Conservation (phyloP, 2,888 invertebrate genomes). For the Heteromyza rotundicornis region DNA sequence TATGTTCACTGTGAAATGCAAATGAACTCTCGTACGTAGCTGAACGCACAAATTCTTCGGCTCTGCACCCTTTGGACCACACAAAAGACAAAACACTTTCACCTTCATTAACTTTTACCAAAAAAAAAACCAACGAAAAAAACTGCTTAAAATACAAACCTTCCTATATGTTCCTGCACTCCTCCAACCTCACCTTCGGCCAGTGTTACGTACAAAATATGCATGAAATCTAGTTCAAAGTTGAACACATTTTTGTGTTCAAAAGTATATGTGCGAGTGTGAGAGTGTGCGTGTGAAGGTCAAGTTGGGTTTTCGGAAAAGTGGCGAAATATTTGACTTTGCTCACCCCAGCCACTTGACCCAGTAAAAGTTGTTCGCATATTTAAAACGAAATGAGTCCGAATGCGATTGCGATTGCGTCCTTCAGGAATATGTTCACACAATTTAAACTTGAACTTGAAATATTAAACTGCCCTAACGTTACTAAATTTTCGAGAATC, state of each 20-base stretch:
- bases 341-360: not conserved
- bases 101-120: slow-evolving; percentile 47
- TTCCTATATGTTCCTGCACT: not conserved
- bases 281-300: slow-evolving; percentile 39
- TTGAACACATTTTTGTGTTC: not conserved
- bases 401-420: no score
- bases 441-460: no score
- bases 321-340: not conserved
- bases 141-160: not conserved
- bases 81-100: slow-evolving; percentile 38
- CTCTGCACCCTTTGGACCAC: slow-evolving; percentile 4
- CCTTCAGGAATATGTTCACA: no score
- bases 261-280: slow-evolving; percentile 10
- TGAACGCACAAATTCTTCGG: no score
- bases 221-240: slow-evolving; percentile 11
- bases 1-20: no score
- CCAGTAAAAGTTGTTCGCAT: slow-evolving; percentile 1
- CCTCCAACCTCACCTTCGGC: not conserved
- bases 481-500: no score
- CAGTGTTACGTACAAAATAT: not conserved
- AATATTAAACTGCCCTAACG: no score
- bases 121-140: not conserved
- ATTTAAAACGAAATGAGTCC: no score
- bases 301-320: not conserved
- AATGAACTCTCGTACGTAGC: no score